Conservation (phyloP, 2,888 invertebrate species). For the Chymomyza fuscimana region DNA sequence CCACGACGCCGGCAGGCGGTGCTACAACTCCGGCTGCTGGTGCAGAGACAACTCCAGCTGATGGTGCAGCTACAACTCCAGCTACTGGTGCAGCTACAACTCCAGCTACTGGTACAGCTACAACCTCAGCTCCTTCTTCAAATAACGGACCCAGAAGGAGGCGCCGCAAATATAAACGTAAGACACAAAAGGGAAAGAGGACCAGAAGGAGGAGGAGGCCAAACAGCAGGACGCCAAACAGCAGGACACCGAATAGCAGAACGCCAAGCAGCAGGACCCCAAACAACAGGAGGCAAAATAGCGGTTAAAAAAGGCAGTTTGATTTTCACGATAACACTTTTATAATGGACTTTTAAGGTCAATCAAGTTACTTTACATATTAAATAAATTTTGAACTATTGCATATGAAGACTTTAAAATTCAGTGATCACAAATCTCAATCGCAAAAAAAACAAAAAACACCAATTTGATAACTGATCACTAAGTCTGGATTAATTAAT, state of each 20-base stretch:
- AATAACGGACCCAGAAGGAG: neutral
- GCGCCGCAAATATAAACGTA: no score
- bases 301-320: neutral
- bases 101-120: no score
- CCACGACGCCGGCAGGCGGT: neutral
- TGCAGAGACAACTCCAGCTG: neutral
- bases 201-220: conserved; percentile 5
- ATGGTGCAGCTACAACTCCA: neutral
- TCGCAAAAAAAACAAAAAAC: no score
- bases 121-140: neutral
- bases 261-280: neutral
- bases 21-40: neutral
- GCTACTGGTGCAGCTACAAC: neutral
- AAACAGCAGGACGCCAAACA: neutral
- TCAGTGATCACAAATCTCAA: no score
- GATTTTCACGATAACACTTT: no score
- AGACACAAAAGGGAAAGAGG: neutral
- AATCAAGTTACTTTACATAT: no score
- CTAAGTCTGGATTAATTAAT: no score
- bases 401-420: no score
- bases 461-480: no score
- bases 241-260: neutral
- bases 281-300: neutral
- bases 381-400: no score
- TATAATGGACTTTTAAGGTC: no score